A percentile compares a stretch with the other conserved stretches of the same genome.
Evolutionary conservation across 92 coral and sea anemone genomes (phyloP).

Genomic region (Phenganax marumi): DNA sequence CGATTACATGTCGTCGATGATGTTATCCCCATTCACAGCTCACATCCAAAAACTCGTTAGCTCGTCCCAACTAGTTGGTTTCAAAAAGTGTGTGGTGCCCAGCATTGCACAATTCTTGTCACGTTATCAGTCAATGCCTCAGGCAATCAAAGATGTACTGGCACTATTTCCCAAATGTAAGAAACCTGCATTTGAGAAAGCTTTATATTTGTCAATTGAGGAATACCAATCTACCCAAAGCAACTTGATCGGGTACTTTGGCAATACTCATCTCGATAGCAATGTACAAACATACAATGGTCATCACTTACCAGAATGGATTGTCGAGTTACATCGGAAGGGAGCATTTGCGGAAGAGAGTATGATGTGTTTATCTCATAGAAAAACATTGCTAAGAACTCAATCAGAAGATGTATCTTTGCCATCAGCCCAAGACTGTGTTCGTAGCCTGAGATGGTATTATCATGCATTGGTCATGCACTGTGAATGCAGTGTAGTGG

Average conservation of each 20-base stretch:
- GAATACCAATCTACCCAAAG: constrained; percentile 61
- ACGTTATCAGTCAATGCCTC: constrained; percentile 36
- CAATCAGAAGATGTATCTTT: constrained; percentile 67
- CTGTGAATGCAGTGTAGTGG: neutral
- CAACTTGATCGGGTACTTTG: constrained; percentile 56
- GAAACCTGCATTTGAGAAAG: constrained; percentile 30
- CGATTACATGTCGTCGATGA: constrained; percentile 62
- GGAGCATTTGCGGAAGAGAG: constrained; percentile 59
- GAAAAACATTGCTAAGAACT: constrained; percentile 53
- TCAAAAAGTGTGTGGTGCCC: constrained; percentile 34
- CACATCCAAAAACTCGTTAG: neutral
- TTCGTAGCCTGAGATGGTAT: constrained; percentile 56
- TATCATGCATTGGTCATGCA: constrained; percentile 55
- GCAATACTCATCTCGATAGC: constrained; percentile 41
- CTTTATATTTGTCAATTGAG: constrained; percentile 60
- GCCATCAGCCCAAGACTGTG: constrained; percentile 63
- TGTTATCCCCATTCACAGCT: constrained; percentile 54
- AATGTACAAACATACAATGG: constrained; percentile 43
- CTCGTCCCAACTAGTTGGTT: neutral
- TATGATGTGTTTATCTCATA: constrained; percentile 52
- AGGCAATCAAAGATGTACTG: constrained; percentile 56
- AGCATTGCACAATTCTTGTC: constrained; percentile 61
- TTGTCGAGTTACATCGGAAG: constrained; percentile 58
- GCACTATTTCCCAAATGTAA: constrained; percentile 20
- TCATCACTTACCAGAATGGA: constrained; percentile 57